Evolutionary conservation across 2,888 invertebrate genomes (phyloP).

Genomic region (Eumerus sabulonum): DNA sequence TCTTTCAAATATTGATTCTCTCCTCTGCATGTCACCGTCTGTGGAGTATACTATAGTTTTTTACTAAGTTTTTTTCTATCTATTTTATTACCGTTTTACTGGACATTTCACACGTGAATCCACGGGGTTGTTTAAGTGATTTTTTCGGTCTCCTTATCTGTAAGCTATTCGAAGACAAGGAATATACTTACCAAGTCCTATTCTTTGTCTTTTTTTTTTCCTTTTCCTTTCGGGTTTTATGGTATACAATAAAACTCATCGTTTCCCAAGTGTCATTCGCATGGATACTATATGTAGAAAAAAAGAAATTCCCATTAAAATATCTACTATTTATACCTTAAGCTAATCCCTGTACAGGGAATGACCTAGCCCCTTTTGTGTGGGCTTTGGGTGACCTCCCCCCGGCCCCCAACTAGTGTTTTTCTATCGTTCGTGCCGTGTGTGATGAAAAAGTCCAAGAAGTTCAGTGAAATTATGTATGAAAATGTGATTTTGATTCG

Average conservation of each 20-base stretch:
- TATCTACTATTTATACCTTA: slow-evolving; percentile 28
- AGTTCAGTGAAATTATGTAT: slow-evolving; percentile 36
- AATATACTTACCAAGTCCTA: too few species aligned
- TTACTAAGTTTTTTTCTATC: slow-evolving; percentile 27
- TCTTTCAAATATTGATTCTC: slow-evolving; percentile 66
- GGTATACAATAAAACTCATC: too few species aligned
- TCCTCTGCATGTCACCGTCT: slow-evolving; percentile 52
- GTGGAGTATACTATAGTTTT: slow-evolving; percentile 17
- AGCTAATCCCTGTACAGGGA: slow-evolving; percentile 48
- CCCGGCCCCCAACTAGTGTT: too few species aligned
- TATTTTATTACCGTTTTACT: slow-evolving; percentile 30
- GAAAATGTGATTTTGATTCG: background rate
- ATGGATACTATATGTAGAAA: background rate
- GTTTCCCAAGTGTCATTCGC: too few species aligned
- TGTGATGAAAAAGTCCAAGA: slow-evolving; percentile 25
- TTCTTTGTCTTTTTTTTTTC: background rate
- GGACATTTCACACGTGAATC: slow-evolving; percentile 11
- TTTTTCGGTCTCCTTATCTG: too few species aligned
- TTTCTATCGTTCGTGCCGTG: too few species aligned
- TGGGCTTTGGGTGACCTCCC: slow-evolving; percentile 25
- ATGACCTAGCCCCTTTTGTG: slow-evolving; percentile 62
- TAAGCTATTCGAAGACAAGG: too few species aligned
- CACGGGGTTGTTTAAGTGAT: background rate
- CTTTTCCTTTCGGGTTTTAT: slow-evolving; percentile 13
- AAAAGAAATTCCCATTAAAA: slow-evolving; percentile 4